Conservation (phyloP, 2,888 invertebrate species). For the Rotaria macrura region DNA sequence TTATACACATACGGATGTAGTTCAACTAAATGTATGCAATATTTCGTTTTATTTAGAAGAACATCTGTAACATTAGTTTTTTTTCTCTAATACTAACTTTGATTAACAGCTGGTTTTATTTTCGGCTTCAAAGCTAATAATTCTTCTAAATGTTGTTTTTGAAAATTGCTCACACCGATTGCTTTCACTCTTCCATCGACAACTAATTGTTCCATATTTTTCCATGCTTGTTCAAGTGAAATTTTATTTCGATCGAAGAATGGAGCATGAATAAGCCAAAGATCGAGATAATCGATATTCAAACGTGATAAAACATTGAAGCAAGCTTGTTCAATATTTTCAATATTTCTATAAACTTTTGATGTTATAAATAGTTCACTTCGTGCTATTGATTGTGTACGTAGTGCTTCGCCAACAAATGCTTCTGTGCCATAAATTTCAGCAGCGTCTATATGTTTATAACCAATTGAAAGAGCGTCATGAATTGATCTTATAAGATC, state of each 20-base stretch:
- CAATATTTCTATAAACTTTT: constrained; percentile 23
- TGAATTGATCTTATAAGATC: too few species aligned
- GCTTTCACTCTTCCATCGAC: constrained; percentile 38
- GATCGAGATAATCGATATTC: constrained; percentile 37
- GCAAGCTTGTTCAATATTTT: constrained; percentile 36
- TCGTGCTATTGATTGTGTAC: background rate
- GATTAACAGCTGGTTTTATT: constrained; percentile 39
- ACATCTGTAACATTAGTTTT: too few species aligned
- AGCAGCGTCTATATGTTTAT: constrained; percentile 22
- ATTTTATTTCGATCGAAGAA: constrained; percentile 31
- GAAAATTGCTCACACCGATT: constrained; percentile 41
- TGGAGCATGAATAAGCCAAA: constrained; percentile 39
- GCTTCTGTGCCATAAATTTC: constrained; percentile 21
- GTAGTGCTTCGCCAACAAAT: constrained; percentile 16
- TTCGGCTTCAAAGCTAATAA: constrained; percentile 37
- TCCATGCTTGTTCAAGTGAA: constrained; percentile 37
- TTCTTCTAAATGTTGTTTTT: constrained; percentile 39
- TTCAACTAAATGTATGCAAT: constrained; percentile 36
- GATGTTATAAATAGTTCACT: constrained; percentile 16
- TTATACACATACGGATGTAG: constrained; percentile 39
- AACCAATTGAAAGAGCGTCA: background rate
- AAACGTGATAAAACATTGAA: constrained; percentile 39
- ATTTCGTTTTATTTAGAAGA: too few species aligned
- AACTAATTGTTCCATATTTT: constrained; percentile 37
- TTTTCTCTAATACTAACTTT: constrained; percentile 34